These are phyloP conservation scores for Eustalomyia histrio DNA, from an alignment of 2,888 invertebrate genomes.

Conservation along the genomic window DNA sequence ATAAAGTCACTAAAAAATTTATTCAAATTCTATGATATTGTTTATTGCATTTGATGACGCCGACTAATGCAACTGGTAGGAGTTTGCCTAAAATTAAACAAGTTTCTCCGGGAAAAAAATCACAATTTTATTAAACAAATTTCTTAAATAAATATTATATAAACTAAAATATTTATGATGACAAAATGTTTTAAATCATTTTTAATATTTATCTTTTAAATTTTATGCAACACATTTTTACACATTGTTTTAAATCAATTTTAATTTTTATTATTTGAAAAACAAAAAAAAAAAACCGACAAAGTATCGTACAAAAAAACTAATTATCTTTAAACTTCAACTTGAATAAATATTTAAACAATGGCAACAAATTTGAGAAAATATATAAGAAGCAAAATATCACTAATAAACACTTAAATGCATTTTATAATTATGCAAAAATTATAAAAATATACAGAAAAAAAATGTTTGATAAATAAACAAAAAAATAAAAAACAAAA, in stretches of 20 bases:
- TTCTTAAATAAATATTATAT: conserved; percentile 14
- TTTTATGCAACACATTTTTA: too few species aligned
- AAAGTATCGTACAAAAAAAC: conserved; percentile 11
- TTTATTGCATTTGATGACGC: too few species aligned
- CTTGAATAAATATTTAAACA: conserved; percentile 63
- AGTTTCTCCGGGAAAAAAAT: conserved; percentile 15
- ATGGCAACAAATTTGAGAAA: conserved; percentile 28
- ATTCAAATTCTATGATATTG: too few species aligned
- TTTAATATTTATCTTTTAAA: neutral
- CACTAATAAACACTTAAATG: conserved; percentile 19
- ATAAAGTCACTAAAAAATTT: too few species aligned
- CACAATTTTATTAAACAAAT: conserved; percentile 10
- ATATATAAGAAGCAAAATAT: conserved; percentile 14
- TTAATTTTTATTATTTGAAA: too few species aligned
- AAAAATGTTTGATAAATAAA: conserved; percentile 4
- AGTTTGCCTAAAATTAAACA: conserved; percentile 2
- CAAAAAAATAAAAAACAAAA: conserved; percentile 31
- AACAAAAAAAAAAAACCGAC: too few species aligned
- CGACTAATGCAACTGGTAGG: too few species aligned
- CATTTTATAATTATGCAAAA: conserved; percentile 47
- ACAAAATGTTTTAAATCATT: conserved; percentile 17
- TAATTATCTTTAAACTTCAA: conserved; percentile 64
- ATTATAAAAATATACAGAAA: conserved; percentile 17
- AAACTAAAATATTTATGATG: conserved; percentile 26
- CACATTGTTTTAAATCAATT: too few species aligned